Conservation (phyloP, 1,140 invertebrate genomes). For the Zaprionus nigranus region DNA sequence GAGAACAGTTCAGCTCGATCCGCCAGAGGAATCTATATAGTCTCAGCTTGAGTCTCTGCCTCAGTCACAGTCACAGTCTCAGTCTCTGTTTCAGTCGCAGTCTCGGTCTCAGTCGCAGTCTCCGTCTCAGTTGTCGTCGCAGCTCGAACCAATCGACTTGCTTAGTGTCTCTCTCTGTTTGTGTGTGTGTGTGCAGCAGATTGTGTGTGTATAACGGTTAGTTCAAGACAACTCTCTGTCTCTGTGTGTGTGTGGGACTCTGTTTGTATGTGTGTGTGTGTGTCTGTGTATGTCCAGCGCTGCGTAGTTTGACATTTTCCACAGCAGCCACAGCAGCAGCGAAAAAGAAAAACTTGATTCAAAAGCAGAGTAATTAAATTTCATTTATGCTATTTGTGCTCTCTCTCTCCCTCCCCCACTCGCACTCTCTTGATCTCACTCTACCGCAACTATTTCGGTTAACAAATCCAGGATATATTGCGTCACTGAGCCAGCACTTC, state of each 20-base stretch:
- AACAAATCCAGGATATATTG: conserved; percentile 43
- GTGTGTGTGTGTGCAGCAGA: conserved; percentile 17
- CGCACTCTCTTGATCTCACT: too few species aligned
- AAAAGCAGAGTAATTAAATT: conserved; percentile 17
- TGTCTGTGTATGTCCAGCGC: conserved; percentile 20
- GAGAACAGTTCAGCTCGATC: conserved; percentile 64
- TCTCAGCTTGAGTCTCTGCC: conserved; percentile 33
- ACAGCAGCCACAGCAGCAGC: background rate
- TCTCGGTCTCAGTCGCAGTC: conserved; percentile 12
- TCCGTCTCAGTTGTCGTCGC: conserved; percentile 14
- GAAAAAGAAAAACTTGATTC: conserved; percentile 5
- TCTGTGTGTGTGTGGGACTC: background rate
- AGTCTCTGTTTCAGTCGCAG: conserved; percentile 11
- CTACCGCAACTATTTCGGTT: conserved; percentile 7
- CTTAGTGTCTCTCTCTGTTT: conserved; percentile 22
- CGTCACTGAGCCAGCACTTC: conserved; percentile 32
- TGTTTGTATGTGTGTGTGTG: conserved; percentile 1
- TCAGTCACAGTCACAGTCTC: conserved; percentile 30
- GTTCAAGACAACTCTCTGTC: conserved; percentile 36
- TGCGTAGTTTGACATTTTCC: conserved; percentile 36
- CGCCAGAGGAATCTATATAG: conserved; percentile 25
- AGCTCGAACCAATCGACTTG: conserved; percentile 21
- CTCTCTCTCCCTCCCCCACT: background rate
- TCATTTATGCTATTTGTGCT: conserved; percentile 17
- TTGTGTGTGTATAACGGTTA: conserved; percentile 81